Conservation (phyloP, 2,888 invertebrate species). For the Glaucopsyche alexis region DNA sequence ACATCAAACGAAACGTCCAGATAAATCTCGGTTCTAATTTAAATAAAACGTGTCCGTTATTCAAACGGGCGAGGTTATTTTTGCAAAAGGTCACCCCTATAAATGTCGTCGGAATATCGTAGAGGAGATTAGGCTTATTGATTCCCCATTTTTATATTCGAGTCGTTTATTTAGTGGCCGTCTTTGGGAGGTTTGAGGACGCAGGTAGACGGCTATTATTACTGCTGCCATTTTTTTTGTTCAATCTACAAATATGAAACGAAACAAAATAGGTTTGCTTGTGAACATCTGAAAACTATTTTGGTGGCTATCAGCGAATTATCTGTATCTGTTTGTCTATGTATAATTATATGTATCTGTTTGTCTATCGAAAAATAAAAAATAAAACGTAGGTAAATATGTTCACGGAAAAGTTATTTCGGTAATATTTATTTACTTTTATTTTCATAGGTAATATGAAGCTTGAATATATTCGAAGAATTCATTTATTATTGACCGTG, state of each 20-base stretch:
- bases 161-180: background rate
- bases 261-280: background rate
- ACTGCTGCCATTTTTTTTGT: background rate
- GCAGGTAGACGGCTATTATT: constrained; percentile 1
- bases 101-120: constrained; percentile 8
- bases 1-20: background rate
- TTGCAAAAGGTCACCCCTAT: constrained; percentile 24
- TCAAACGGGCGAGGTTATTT: constrained; percentile 6
- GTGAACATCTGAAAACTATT: background rate
- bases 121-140: constrained; percentile 4
- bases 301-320: background rate
- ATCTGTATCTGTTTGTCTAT: background rate
- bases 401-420: background rate
- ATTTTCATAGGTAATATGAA: constrained; percentile 34
- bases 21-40: constrained; percentile 39
- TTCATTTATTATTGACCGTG: constrained; percentile 33
- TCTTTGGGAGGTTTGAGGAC: background rate
- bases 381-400: background rate
- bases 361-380: background rate
- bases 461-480: constrained; percentile 41
- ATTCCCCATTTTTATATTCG: constrained; percentile 25
- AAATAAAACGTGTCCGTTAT: constrained; percentile 6
- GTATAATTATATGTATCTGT: background rate
- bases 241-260: background rate
- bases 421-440: constrained; percentile 6